These are phyloP conservation scores for Falco berigora DNA, from an alignment of 2,797 vertebrate genomes.

Conservation along the genomic window DNA sequence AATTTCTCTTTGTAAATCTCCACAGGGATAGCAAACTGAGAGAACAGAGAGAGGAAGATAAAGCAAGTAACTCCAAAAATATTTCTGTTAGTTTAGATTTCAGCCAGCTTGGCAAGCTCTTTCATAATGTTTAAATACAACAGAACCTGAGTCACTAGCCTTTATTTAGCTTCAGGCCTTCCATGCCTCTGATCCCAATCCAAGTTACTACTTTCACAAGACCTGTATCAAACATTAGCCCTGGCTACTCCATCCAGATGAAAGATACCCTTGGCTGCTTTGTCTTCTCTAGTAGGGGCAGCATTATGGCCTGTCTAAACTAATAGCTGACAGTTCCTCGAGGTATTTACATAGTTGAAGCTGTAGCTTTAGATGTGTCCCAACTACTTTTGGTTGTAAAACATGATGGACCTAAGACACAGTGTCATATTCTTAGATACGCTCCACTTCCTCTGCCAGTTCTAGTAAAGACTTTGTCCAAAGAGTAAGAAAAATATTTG, in stretches of 20 bases:
- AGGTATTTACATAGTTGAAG: slow-evolving; percentile 42
- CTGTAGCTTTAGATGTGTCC: slow-evolving; percentile 55
- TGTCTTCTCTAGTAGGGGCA: neutral
- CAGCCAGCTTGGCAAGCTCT: neutral
- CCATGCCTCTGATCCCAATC: neutral
- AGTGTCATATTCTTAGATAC: slow-evolving; percentile 43
- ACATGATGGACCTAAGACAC: slow-evolving; percentile 53
- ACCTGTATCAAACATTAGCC: neutral
- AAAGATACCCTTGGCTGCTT: slow-evolving; percentile 14
- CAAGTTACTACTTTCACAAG: neutral
- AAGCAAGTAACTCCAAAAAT: neutral
- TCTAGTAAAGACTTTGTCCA: slow-evolving; percentile 39
- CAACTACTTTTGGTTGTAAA: slow-evolving; percentile 55
- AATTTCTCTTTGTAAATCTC: neutral
- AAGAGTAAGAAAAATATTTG: slow-evolving; percentile 47
- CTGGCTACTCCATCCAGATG: neutral
- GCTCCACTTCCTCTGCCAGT: slow-evolving; percentile 54
- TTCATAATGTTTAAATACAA: neutral
- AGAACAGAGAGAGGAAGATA: neutral
- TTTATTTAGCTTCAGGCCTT: neutral
- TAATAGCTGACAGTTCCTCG: slow-evolving; percentile 22
- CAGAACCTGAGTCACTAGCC: neutral
- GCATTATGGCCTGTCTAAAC: slow-evolving; percentile 29
- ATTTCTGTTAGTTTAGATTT: slow-evolving; percentile 11
- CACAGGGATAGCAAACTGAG: neutral